These are phyloP conservation scores for Helicoverpa armigera DNA, from an alignment of 1,140 invertebrate species.

Conservation along the genomic window DNA sequence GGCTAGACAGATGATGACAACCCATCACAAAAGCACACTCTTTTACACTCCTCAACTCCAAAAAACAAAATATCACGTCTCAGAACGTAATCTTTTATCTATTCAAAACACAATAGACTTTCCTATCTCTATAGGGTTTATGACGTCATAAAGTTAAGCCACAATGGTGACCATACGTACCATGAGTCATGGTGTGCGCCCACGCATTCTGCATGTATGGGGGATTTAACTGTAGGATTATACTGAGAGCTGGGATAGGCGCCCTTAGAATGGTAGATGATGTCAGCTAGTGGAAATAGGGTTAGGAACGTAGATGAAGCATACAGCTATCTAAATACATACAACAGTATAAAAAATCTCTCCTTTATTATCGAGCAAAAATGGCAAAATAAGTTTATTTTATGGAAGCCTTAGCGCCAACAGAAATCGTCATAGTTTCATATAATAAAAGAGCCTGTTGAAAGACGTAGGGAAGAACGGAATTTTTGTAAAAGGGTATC, in stretches of 20 bases:
- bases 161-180: slow-evolving; percentile 15
- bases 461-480: too few relatives aligned
- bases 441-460: too few relatives aligned
- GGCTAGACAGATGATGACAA: neutral
- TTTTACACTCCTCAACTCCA: neutral
- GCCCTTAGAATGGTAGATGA: neutral
- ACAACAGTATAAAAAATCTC: too few relatives aligned
- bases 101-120: neutral
- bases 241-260: neutral
- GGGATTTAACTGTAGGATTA: slow-evolving; percentile 10
- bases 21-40: neutral
- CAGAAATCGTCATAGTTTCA: too few relatives aligned
- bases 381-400: too few relatives aligned
- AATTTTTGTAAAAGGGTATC: too few relatives aligned
- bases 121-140: slow-evolving; percentile 20
- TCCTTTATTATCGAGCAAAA: too few relatives aligned
- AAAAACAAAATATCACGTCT: too few relatives aligned
- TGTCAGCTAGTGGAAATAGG: neutral
- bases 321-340: neutral
- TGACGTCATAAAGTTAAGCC: slow-evolving; percentile 25
- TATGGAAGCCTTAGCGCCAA: too few relatives aligned
- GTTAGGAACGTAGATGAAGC: neutral
- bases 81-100: slow-evolving; percentile 14
- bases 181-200: slow-evolving; percentile 1
- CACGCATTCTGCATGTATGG: neutral